A percentile compares a stretch with the other conserved stretches of the same genome.
Evolutionary conservation across 1,140 invertebrate genomes (phyloP).

Genomic region (Lasioglossum baleicum): DNA sequence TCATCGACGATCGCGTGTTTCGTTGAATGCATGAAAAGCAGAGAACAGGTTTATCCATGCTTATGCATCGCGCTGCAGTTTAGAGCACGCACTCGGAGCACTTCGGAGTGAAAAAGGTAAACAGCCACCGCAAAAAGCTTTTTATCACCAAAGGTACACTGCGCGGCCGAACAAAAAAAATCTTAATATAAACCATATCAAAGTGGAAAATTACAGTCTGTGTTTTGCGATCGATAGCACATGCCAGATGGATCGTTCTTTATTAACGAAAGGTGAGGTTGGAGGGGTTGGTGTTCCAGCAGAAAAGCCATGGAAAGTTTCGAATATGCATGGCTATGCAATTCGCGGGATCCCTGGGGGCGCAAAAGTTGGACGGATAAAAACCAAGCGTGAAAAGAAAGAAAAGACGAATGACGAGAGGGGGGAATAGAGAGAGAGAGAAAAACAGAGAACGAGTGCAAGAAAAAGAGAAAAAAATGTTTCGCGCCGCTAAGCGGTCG

Average conservation of each 20-base stretch:
- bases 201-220: slow-evolving; percentile 40
- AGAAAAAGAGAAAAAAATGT: slow-evolving; percentile 21
- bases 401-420: slow-evolving; percentile 45
- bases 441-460: neutral
- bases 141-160: neutral
- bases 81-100: too few relatives aligned
- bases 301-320: slow-evolving; percentile 48
- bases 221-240: slow-evolving; percentile 45
- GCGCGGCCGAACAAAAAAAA: neutral
- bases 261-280: slow-evolving; percentile 53
- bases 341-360: slow-evolving; percentile 56
- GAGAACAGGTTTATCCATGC: too few relatives aligned
- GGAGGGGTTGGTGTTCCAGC: slow-evolving; percentile 48
- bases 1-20: too few relatives aligned
- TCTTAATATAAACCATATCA: neutral
- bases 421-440: slow-evolving; percentile 2
- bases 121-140: neutral
- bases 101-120: too few relatives aligned
- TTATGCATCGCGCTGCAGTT: too few relatives aligned
- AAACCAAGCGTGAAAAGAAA: slow-evolving; percentile 47
- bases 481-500: slow-evolving; percentile 36
- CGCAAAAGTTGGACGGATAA: slow-evolving; percentile 56
- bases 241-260: slow-evolving; percentile 53
- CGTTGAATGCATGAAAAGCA: too few relatives aligned
- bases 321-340: slow-evolving; percentile 63